Base-by-base conservation (phyloP, 2,888 invertebrate species). In the Serrognathus titanus region DNA sequence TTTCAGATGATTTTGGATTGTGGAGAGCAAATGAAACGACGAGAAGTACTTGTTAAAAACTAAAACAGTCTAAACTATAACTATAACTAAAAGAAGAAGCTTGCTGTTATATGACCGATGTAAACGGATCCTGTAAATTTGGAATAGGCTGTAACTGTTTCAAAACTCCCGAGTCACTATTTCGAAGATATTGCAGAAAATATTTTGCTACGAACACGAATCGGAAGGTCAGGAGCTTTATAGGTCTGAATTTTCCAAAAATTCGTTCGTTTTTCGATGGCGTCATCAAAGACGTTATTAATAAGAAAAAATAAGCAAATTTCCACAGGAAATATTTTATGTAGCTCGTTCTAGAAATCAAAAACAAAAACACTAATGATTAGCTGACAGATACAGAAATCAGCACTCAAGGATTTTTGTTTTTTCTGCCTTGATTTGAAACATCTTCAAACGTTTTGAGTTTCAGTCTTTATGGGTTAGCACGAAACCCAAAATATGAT, bases 121-220 rank as follows among this genome's bases (percentile, higher is more conserved):
- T 50, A 2, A 50, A 24, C 10, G 50, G 40, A n/a, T 12, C 11
- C 35, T 50, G 40, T 12, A 41, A 1, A 3, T 40, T 50, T 4
- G 50, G 50, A 40, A 20, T 50, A 4, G 50, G 41, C 3, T 50
- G 50, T 16, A 50, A 50, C 7, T 37, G 40, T 40, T 50, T 50
- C 24, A 11, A 50, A 40, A 35, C 16, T 40, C 24, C 24, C 24
- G 2, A 31, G 1, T 31, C 24, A 31, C 24, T 6, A 31, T 31
- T 31, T 31, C 24, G 24, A 6, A 31, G 24, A 3, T 7, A 31
- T 7, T 6, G 24, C 6, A 31, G 24, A 5, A 31, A 31, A 31
- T 31, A 31, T 31, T 31, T 31, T 31, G 6, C 6, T 31, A 31
- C 24, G 24, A 31, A 31, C 1, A 31, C 24, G 24, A 7, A 31